Conservation (phyloP, 2,113 vertebrate species). For the Aix galericulata region DNA sequence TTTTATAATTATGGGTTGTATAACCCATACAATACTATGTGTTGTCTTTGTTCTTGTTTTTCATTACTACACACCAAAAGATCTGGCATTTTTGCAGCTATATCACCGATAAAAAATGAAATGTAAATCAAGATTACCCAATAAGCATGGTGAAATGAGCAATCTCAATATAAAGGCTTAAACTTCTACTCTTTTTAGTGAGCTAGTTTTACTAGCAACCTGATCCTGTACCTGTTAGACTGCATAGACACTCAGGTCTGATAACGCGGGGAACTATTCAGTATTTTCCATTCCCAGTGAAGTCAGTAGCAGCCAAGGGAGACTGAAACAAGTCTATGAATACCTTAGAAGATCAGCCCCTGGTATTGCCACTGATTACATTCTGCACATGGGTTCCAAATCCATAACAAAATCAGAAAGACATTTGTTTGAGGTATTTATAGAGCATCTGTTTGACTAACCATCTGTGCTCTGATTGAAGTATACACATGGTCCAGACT, state of each 20-base stretch:
- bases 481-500: slow-evolving; percentile 27
- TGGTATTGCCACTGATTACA: slow-evolving; percentile 8
- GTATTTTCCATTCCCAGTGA: background rate
- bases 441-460: slow-evolving; percentile 61
- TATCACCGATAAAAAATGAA: slow-evolving; percentile 15
- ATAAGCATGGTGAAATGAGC: background rate
- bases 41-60: background rate
- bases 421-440: slow-evolving; percentile 72
- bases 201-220: background rate
- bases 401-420: slow-evolving; percentile 50
- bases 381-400: slow-evolving; percentile 36
- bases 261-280: background rate
- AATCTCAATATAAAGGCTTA: slow-evolving; percentile 2
- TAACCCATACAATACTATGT: no score
- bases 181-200: background rate
- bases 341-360: background rate
- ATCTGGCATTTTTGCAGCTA: background rate
- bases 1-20: background rate
- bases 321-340: background rate
- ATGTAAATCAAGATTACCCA: background rate
- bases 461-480: slow-evolving; percentile 68
- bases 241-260: background rate
- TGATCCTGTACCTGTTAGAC: background rate
- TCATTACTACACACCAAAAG: background rate
- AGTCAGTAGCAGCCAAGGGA: background rate